Evolutionary conservation across 2,113 vertebrate species (phyloP).

Genomic region (Bubo blakistoni): DNA sequence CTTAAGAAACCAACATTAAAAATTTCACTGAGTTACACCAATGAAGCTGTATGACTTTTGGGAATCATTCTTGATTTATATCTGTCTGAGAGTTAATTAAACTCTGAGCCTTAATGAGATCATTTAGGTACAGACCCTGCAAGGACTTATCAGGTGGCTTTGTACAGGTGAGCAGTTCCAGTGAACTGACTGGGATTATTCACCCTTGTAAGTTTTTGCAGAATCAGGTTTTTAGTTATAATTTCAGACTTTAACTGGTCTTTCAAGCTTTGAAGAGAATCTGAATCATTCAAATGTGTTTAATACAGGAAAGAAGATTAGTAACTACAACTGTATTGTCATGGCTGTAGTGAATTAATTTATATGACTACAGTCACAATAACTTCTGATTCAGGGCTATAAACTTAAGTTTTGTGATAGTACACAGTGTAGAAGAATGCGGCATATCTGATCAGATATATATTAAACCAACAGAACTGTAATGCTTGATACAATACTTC

Average conservation of each 20-base stretch:
- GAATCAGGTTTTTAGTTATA: background rate
- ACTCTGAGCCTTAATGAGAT: background rate
- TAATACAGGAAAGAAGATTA: background rate
- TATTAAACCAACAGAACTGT: background rate
- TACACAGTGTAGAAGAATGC: background rate
- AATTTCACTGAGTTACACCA: background rate
- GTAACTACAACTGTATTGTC: background rate
- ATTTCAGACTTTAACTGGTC: background rate
- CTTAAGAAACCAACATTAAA: background rate
- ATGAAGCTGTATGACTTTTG: background rate
- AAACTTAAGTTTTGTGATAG: background rate
- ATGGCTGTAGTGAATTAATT: background rate
- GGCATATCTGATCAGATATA: background rate
- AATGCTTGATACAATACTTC: background rate
- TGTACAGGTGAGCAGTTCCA: background rate
- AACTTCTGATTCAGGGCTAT: background rate
- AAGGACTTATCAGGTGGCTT: background rate
- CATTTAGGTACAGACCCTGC: background rate
- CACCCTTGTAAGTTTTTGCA: background rate
- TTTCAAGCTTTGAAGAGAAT: background rate
- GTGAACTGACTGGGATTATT: background rate
- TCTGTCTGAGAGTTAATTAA: conserved; percentile 33
- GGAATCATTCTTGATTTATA: background rate
- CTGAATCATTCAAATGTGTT: background rate
- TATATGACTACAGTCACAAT: background rate